These are phyloP conservation scores for Myotis lucifugus DNA, from an alignment of 2,113 vertebrate species.

Conservation along the genomic window DNA sequence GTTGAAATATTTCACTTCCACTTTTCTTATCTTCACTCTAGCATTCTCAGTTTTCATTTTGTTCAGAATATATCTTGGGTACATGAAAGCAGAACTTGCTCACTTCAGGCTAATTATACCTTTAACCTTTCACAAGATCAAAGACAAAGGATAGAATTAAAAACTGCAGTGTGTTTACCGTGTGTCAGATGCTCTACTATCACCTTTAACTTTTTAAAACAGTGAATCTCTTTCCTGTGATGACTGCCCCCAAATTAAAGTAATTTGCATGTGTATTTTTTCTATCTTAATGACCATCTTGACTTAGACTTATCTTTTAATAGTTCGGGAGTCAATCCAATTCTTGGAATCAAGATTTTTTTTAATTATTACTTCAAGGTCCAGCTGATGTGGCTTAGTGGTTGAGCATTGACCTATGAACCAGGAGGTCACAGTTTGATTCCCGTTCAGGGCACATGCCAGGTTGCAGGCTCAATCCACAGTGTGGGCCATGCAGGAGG, in stretches of 20 bases:
- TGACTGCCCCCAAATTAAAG: background rate
- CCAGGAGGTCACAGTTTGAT: no score
- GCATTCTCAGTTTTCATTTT: background rate
- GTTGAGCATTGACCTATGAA: no score
- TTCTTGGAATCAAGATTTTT: background rate
- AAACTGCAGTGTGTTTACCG: background rate
- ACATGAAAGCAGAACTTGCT: background rate
- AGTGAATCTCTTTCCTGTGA: background rate
- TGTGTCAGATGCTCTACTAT: background rate
- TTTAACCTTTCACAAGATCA: background rate
- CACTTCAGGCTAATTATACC: background rate
- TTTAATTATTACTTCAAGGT: background rate
- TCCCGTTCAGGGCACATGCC: no score
- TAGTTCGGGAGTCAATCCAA: background rate
- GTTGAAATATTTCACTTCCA: background rate
- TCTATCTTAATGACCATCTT: background rate
- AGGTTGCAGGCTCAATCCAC: no score
- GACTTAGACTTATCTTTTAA: background rate
- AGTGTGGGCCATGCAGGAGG: no score
- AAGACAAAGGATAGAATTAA: background rate
- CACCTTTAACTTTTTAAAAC: background rate
- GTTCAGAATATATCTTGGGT: background rate
- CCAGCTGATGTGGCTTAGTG: no score
- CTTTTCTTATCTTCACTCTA: background rate
- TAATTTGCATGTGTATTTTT: slow-evolving; percentile 4